Percentiles rank a stretch among this genome's conserved stretches.
Conservation (phyloP, 2,888 invertebrate species). For the Leptopilina drosophilae region DNA sequence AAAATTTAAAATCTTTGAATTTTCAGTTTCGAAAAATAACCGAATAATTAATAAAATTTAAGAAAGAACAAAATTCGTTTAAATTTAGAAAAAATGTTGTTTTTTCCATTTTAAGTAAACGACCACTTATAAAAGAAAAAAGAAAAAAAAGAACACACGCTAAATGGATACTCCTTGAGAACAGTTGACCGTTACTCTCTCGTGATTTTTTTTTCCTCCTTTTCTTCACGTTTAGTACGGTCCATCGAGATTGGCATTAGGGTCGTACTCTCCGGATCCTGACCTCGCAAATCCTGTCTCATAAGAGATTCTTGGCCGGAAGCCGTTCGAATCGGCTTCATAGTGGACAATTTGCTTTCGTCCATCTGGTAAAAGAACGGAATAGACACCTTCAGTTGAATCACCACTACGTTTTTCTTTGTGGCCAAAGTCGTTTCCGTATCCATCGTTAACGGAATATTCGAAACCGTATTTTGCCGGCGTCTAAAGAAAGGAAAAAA, state of each 20-base stretch:
- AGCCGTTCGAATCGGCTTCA: constrained; percentile 84
- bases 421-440: constrained; percentile 75
- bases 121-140: not conserved
- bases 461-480: constrained; percentile 73
- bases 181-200: not conserved
- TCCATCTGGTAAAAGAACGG: constrained; percentile 74
- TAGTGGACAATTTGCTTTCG: constrained; percentile 82
- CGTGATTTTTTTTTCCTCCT: not conserved
- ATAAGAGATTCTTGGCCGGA: constrained; percentile 83
- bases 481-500: constrained; percentile 58
- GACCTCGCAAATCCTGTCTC: constrained; percentile 70
- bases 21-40: too few species aligned
- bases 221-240: constrained; percentile 47
- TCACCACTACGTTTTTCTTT: constrained; percentile 75
- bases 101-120: not conserved
- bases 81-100: too few species aligned
- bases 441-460: constrained; percentile 74
- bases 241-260: constrained; percentile 42
- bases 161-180: not conserved
- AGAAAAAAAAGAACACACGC: not conserved
- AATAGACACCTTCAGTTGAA: constrained; percentile 74
- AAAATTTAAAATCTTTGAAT: too few species aligned
- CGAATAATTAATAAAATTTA: too few species aligned
- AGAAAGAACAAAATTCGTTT: too few species aligned
- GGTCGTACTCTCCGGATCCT: constrained; percentile 44